Base-by-base conservation (phyloP, 2,797 vertebrate species). In the Saxicola maurus region DNA sequence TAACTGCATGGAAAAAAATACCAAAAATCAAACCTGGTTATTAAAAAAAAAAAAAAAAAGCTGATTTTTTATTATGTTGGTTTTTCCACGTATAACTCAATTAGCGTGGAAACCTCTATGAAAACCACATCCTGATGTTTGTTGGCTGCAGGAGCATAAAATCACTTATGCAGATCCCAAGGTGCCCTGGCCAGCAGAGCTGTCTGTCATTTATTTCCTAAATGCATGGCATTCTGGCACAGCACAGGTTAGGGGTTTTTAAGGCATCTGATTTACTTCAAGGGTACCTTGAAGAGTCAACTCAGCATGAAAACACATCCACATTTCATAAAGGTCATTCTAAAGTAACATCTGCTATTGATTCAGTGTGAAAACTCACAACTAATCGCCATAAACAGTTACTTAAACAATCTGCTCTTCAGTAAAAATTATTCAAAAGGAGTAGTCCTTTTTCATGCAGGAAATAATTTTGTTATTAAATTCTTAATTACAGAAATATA, bases 321-420 rank as follows among this genome's bases (percentile, higher is more conserved):
- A 91, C 42, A 6, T 91, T 79, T 91, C 35, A 24, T 28, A 82
- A 79, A 94, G 83, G 79, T 86, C 83, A 87, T 51, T 79, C 80
- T 33, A 48, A 79, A 91, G 77, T n/a, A 93, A 95, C 92, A 95
- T 94, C 92, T 95, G 92, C 61, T 78, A 33, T 67, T 84, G 65
- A 94, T 94, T 94, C 66, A 13, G 28, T 8, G 57, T 67, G 68
- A 90, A 92, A 87, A 69, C 23, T 89, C 85, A 30, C n/a, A 89
- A 87, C 62, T 91, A 92, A 84, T 93, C 90, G 85, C 48, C 62
- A 28, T 75, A 93, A 95, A 87, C 55, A 86, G 82, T 91, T 75
- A 78, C 42, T 89, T 87, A 61, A 87, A 87, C 57, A 82, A 66
- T 82, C 74, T 84, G 66, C 72, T 59, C 46, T 49, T 60, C 11